Percentiles rank a stretch among this genome's conserved stretches.
These are phyloP conservation scores for Aspidiotus rigidus DNA, from an alignment of 2,888 invertebrate genomes.

Conservation along the genomic window DNA sequence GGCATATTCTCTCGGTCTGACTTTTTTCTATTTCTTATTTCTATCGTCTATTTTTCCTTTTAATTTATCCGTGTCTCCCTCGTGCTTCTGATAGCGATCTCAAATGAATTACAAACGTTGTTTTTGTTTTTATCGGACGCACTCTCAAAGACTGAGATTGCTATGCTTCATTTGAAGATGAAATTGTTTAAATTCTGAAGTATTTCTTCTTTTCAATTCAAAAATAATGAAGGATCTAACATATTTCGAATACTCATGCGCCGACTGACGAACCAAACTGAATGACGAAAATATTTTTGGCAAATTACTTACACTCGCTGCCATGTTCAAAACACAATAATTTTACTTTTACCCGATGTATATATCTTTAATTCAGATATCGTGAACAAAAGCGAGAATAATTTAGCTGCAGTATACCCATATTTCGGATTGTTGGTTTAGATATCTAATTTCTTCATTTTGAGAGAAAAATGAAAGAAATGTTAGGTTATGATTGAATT, in stretches of 20 bases:
- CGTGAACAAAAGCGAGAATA: too few relatives aligned
- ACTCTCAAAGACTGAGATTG: not conserved
- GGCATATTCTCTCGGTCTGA: constrained; percentile 31
- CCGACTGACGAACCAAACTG: not conserved
- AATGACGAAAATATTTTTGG: not conserved
- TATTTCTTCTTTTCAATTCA: not conserved
- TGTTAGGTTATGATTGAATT: too few relatives aligned
- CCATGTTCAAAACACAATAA: too few relatives aligned
- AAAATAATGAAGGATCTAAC: constrained; percentile 3
- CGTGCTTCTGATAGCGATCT: constrained; percentile 33
- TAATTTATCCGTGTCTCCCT: constrained; percentile 6
- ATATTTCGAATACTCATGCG: not conserved
- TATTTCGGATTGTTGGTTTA: too few relatives aligned
- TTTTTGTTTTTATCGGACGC: constrained; percentile 16
- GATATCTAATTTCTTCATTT: too few relatives aligned
- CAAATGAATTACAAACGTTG: constrained; percentile 32
- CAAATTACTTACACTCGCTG: too few relatives aligned
- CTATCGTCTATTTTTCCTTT: not conserved
- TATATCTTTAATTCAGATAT: too few relatives aligned
- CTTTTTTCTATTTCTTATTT: constrained; percentile 22
- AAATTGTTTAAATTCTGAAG: not conserved
- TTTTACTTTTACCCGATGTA: too few relatives aligned
- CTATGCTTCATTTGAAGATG: not conserved
- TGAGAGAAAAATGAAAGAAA: too few relatives aligned
- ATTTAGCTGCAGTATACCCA: too few relatives aligned